Evolutionary conservation across 2,888 invertebrate genomes (phyloP).

Genomic region (Nomada flava): DNA sequence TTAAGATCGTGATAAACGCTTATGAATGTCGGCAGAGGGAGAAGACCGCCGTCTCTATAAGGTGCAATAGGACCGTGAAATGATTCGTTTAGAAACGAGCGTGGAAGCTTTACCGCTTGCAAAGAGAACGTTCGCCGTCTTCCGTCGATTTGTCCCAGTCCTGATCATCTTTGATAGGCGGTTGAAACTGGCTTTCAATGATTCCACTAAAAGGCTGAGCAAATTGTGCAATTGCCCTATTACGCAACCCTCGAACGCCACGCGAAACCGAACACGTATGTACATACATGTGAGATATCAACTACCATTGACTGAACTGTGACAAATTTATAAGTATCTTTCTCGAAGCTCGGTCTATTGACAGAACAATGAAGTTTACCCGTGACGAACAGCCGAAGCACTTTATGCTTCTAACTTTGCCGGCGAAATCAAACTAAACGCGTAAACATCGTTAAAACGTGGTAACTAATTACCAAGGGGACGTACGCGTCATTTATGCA

Average conservation of each 20-base stretch:
- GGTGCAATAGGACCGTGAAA: neutral
- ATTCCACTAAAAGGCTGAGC: constrained; percentile 39
- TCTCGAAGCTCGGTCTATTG: neutral
- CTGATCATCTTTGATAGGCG: constrained; percentile 41
- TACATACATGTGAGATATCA: neutral
- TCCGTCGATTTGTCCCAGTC: constrained; percentile 6
- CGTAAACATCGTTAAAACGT: neutral
- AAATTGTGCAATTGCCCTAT: constrained; percentile 50
- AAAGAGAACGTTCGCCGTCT: constrained; percentile 7
- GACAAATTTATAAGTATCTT: neutral
- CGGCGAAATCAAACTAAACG: neutral
- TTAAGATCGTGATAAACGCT: neutral
- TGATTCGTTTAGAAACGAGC: constrained; percentile 19
- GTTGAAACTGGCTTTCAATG: constrained; percentile 48
- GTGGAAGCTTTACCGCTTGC: neutral
- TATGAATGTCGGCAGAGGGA: neutral
- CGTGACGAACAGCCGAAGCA: no score
- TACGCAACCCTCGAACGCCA: constrained; percentile 13
- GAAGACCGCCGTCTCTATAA: no score
- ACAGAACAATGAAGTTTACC: neutral
- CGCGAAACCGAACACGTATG: constrained; percentile 1
- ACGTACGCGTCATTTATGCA: neutral
- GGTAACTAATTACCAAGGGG: neutral
- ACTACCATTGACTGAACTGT: neutral
- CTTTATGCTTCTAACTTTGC: neutral